phyloP scores from a whole-genome alignment of 2,888 invertebrate species.

The Magallana nippona region DNA sequence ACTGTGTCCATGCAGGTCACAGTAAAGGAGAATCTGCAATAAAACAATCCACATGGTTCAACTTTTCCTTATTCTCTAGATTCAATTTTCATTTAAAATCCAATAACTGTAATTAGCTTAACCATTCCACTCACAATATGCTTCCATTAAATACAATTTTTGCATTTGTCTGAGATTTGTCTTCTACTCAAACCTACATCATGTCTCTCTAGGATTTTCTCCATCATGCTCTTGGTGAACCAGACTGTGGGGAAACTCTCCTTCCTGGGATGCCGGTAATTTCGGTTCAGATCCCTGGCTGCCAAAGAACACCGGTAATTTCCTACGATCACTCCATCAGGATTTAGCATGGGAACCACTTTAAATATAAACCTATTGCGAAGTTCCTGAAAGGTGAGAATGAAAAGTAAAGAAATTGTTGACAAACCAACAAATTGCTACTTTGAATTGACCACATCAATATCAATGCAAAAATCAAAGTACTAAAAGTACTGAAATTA shows the following conservation, averaged over 20 bases:
- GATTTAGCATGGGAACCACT: constrained; percentile 79
- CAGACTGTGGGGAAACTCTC: constrained; percentile 78
- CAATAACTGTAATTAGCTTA: neutral
- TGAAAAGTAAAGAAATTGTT: constrained; percentile 25
- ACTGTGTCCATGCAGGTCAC: constrained; percentile 80
- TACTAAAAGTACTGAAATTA: too few relatives aligned
- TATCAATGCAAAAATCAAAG: too few relatives aligned
- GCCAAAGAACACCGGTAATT: constrained; percentile 79
- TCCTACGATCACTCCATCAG: constrained; percentile 80
- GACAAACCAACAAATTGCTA: neutral
- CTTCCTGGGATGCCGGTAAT: constrained; percentile 77
- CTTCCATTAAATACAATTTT: too few relatives aligned
- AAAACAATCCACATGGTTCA: neutral
- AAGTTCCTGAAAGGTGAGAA: constrained; percentile 73
- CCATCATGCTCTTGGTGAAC: constrained; percentile 76
- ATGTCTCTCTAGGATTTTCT: constrained; percentile 68
- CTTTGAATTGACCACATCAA: too few relatives aligned
- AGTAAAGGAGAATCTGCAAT: constrained; percentile 76
- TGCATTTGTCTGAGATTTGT: neutral
- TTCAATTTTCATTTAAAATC: too few relatives aligned
- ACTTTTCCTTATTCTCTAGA: too few relatives aligned
- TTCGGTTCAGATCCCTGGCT: constrained; percentile 78
- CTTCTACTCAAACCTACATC: constrained; percentile 61
- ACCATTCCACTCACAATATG: neutral
- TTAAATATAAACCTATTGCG: constrained; percentile 77